These are phyloP conservation scores for Podargus strigoides DNA, from an alignment of 2,797 vertebrate genomes.

Conservation along the genomic window DNA sequence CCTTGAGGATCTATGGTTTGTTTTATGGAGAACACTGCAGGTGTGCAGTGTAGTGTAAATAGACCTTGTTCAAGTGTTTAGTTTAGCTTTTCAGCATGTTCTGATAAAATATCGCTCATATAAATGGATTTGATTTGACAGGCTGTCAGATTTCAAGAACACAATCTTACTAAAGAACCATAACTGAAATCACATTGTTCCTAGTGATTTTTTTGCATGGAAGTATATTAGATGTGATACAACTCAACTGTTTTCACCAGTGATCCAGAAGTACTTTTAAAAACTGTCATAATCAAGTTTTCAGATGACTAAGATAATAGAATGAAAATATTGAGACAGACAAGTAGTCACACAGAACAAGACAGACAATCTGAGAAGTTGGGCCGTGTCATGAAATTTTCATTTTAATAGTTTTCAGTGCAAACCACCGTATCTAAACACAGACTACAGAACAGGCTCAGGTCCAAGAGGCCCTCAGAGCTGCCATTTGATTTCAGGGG, in stretches of 20 bases:
- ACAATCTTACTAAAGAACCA: background rate
- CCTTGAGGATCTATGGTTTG: background rate
- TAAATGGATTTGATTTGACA: background rate
- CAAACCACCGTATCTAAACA: background rate
- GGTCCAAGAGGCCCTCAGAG: background rate
- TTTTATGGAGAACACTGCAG: background rate
- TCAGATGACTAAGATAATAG: background rate
- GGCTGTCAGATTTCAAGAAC: background rate
- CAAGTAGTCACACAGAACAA: background rate
- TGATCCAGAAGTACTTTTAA: background rate
- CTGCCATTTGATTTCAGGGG: background rate
- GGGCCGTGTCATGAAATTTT: background rate
- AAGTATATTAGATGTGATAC: background rate
- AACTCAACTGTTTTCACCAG: background rate
- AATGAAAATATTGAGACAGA: background rate
- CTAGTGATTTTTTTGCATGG: background rate
- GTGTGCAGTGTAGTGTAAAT: rapidly evolving
- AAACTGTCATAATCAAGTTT: background rate
- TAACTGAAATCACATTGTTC: background rate
- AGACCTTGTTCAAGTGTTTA: background rate
- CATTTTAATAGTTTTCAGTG: background rate
- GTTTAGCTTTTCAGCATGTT: background rate
- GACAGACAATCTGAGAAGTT: background rate
- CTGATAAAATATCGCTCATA: background rate
- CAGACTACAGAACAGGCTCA: background rate